A percentile compares a stretch with the other conserved stretches of the same genome.
These are phyloP conservation scores for Pseudochirops cupreus DNA, from an alignment of 2,797 vertebrate species.

Conservation along the genomic window DNA sequence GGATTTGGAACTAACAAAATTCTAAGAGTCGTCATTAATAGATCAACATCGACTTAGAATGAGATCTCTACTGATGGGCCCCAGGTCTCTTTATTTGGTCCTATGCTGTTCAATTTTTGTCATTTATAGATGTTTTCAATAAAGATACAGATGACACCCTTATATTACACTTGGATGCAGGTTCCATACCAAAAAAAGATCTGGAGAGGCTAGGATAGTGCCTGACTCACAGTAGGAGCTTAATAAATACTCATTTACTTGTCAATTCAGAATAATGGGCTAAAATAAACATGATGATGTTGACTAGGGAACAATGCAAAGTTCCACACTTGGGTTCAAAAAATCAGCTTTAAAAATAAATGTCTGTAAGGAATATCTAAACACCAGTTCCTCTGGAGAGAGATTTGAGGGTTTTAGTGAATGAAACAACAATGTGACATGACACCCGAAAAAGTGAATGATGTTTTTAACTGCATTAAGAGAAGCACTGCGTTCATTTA, in stretches of 20 bases:
- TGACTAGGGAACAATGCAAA: not conserved
- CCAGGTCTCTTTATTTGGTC: not conserved
- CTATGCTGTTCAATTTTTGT: not conserved
- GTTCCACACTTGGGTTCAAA: not conserved
- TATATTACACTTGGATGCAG: not conserved
- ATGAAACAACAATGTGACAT: not conserved
- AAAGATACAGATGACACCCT: not conserved
- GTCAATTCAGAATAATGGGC: not conserved
- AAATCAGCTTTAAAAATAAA: too few species aligned
- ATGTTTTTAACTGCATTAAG: not conserved
- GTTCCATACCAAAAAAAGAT: too few species aligned
- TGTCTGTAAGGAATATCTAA: not conserved
- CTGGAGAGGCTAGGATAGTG: not conserved
- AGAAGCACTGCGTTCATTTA: not conserved
- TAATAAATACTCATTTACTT: not conserved
- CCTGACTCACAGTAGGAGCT: too few species aligned
- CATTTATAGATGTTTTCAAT: not conserved
- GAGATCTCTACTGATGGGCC: not conserved
- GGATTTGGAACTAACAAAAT: not conserved
- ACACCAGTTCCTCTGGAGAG: not conserved
- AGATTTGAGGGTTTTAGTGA: not conserved
- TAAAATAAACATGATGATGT: not conserved
- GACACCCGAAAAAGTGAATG: not conserved
- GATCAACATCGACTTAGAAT: not conserved
- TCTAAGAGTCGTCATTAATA: not conserved